Base-by-base conservation (phyloP, 2,888 invertebrate species). In the Orthosia incerta region DNA sequence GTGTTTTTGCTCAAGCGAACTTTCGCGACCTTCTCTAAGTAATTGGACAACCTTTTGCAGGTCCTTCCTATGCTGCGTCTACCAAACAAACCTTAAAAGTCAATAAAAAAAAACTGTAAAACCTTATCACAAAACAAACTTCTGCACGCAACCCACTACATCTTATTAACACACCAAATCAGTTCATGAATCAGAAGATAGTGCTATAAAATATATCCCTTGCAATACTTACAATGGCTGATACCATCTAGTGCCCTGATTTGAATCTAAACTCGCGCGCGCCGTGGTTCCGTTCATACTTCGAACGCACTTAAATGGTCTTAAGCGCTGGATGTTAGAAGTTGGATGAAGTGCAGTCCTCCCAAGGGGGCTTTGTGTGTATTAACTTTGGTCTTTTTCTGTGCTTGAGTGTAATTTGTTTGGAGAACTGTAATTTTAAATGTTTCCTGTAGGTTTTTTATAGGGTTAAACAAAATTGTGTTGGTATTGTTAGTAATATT, bases 191-290 rank as follows among this genome's bases (percentile, higher is more conserved):
- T 81, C 81, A 76, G 65, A n/a, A 64, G 79, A 74, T 78, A 82
- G 16, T 66, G 16, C 50, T 64, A 62, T 73, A 76, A 78, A 61
- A 65, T 80, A 73, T 76, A 64, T 66, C 74, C 56, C 53, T 53
- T 18, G 66, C 77, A 77, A 70, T 65, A 62, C 69, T 69, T 51
- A 80, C 80, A 71, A 71, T 50, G 4, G 53, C 50, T 46, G 76
- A 83, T 83, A 72, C 11, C 16, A 85, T 84, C 76, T 83, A 68
- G 74, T 74, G 71, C 50, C 59, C 66, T 26, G 84, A 85, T 85
- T 70, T 59, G 55, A 70, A 85, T 85, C 83, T 85, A 69, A 83
- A 85, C 62, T 76, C 63, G 65, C 62, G 26, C n/a, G 26, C 55
- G 50, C 60, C 62, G 69, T 39, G 66, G 66, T 69, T 62, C 57